Evolutionary conservation across 2,113 vertebrate species (phyloP).

Genomic region (Daphoenositta chrysoptera): DNA sequence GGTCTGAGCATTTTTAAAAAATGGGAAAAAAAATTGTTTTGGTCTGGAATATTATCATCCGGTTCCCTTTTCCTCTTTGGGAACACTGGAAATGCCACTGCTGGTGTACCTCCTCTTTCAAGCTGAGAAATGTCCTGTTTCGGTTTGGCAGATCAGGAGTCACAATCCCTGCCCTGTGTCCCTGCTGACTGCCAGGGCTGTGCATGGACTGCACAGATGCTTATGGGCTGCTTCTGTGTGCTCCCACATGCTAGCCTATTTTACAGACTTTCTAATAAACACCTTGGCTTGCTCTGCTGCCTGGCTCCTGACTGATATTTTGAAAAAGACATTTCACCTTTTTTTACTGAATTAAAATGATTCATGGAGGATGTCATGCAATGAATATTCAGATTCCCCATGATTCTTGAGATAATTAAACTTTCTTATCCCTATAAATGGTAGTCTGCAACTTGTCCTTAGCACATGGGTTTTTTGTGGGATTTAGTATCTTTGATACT

Average conservation of each 20-base stretch:
- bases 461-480: background rate
- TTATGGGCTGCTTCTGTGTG: background rate
- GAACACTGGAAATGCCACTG: background rate
- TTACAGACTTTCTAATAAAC: background rate
- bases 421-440: background rate
- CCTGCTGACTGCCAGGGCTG: background rate
- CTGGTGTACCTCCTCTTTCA: background rate
- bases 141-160: background rate
- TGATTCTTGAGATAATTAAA: background rate
- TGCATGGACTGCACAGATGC: fast-evolving
- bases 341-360: background rate
- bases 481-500: background rate
- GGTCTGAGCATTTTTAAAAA: background rate
- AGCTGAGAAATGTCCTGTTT: background rate
- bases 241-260: fast-evolving
- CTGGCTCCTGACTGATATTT: background rate
- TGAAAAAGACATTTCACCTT: background rate
- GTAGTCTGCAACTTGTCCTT: background rate
- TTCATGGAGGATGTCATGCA: background rate
- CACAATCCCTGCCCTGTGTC: background rate
- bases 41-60: background rate
- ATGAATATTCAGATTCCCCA: background rate
- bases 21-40: background rate
- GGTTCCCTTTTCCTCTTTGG: background rate
- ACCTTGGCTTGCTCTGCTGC: background rate